phyloP scores from a whole-genome alignment of 1,140 invertebrate species.

The Phortica variegata region DNA sequence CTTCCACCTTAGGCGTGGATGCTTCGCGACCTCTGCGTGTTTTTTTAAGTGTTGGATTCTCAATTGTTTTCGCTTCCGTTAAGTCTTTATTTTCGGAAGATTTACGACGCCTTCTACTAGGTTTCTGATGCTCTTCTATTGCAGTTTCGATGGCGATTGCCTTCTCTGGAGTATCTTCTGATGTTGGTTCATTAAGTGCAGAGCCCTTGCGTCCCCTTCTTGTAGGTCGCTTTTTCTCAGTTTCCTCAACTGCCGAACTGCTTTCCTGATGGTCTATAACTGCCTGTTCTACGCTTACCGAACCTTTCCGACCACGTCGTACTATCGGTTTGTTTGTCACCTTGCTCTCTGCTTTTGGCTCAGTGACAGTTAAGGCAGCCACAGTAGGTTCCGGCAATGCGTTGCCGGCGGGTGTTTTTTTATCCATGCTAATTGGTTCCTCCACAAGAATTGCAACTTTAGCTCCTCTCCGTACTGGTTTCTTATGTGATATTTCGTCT shows the following conservation, averaged over 20 bases:
- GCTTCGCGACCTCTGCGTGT: slow-evolving; percentile 23
- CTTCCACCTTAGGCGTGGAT: not conserved
- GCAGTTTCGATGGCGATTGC: slow-evolving; percentile 13
- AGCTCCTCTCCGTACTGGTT: too few species aligned
- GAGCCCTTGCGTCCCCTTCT: slow-evolving; percentile 23
- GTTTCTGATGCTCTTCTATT: not conserved
- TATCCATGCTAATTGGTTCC: too few species aligned
- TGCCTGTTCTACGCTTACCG: slow-evolving; percentile 7
- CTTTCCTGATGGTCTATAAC: not conserved
- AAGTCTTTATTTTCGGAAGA: slow-evolving; percentile 3
- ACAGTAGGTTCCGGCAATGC: not conserved
- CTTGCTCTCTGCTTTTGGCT: not conserved
- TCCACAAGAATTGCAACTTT: too few species aligned
- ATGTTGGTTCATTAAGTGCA: not conserved
- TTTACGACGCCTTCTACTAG: not conserved
- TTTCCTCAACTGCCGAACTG: not conserved
- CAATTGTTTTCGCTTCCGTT: not conserved
- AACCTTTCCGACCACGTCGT: slow-evolving; percentile 11
- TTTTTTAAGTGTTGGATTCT: not conserved
- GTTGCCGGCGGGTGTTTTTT: too few species aligned
- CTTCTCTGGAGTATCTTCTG: not conserved
- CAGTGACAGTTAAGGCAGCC: not conserved
- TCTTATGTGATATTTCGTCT: too few species aligned
- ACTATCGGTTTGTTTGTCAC: not conserved
- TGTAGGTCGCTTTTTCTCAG: slow-evolving; percentile 11